These are phyloP conservation scores for Aegotheles bennettii DNA, from an alignment of 2,113 vertebrate genomes.

Conservation along the genomic window DNA sequence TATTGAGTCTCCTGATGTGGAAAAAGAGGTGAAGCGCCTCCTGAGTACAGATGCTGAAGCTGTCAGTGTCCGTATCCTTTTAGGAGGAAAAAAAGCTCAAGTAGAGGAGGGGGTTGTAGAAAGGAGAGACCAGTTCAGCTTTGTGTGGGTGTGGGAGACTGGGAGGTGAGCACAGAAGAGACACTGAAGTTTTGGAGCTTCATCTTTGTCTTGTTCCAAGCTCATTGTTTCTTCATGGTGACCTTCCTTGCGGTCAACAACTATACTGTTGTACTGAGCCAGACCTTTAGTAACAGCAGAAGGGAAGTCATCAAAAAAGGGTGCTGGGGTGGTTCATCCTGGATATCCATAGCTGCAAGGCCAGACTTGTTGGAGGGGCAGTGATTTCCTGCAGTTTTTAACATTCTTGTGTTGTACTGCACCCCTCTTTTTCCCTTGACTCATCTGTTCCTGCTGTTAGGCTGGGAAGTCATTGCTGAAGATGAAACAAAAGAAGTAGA, in stretches of 20 bases:
- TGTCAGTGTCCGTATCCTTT: constrained; percentile 92
- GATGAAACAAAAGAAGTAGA: constrained; percentile 88
- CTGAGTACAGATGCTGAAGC: constrained; percentile 92
- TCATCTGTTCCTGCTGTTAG: constrained; percentile 52
- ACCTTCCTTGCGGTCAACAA: background rate
- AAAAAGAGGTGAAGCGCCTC: constrained; percentile 93
- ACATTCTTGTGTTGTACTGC: background rate
- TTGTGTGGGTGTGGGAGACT: rapidly evolving
- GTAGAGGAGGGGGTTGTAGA: background rate
- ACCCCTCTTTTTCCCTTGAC: constrained; percentile 74
- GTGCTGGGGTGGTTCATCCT: background rate
- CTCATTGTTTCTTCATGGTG: background rate
- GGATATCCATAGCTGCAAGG: background rate
- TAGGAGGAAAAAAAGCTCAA: background rate
- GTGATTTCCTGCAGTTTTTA: background rate
- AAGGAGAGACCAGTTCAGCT: background rate
- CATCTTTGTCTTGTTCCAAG: background rate
- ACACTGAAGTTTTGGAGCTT: background rate
- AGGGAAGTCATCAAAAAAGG: background rate
- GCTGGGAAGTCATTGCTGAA: constrained; percentile 91
- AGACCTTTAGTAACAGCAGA: background rate
- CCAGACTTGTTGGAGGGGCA: background rate
- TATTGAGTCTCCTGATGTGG: constrained; percentile 89
- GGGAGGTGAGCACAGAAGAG: background rate
- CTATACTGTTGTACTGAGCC: background rate